Conservation (phyloP, 1,140 invertebrate species). For the Lasioglossum baleicum region DNA sequence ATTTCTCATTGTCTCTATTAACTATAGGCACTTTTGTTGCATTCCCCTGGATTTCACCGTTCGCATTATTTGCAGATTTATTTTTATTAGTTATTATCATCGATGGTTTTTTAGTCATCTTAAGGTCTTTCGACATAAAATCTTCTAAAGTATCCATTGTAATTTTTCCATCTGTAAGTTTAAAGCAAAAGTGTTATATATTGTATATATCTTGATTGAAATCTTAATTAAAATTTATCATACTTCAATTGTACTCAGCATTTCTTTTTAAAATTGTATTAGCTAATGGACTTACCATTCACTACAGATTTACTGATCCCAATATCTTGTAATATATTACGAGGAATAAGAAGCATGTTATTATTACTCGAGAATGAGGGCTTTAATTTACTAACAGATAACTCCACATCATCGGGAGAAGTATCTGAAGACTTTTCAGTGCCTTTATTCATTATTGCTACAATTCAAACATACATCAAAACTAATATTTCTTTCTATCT, state of each 20-base stretch:
- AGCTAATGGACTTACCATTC: constrained; percentile 26
- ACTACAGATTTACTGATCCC: constrained; percentile 17
- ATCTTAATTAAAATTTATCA: not conserved
- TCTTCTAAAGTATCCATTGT: not conserved
- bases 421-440: not conserved
- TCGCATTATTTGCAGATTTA: not conserved
- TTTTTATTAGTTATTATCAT: no score
- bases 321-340: constrained; percentile 27
- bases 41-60: constrained; percentile 4
- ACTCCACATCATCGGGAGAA: not conserved
- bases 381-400: not conserved
- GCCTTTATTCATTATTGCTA: constrained; percentile 34
- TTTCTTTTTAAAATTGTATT: not conserved
- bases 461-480: constrained; percentile 8
- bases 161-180: not conserved
- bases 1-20: constrained; percentile 13
- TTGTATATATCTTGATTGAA: not conserved
- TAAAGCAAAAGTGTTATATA: not conserved
- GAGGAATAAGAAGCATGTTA: constrained; percentile 14
- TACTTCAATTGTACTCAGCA: not conserved
- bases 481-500: not conserved
- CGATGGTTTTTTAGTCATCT: not conserved
- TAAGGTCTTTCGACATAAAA: not conserved
- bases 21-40: constrained; percentile 23
- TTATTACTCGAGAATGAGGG: not conserved